Conservation (phyloP, 2,888 invertebrate species). For the Troides oblongomaculatus region DNA sequence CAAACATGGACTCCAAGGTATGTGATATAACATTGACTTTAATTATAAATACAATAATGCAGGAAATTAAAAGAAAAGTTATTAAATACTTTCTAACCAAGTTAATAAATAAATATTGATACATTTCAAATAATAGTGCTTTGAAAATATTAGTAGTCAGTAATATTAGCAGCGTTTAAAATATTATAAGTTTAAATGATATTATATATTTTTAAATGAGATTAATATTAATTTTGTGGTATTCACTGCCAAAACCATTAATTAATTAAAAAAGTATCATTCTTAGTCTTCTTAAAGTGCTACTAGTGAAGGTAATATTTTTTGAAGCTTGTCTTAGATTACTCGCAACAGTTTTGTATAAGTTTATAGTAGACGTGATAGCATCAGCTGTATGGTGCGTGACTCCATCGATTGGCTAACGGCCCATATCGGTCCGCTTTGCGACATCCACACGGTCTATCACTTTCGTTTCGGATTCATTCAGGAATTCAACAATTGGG, state of each 20-base stretch:
- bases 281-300: too few relatives aligned
- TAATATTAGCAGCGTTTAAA: too few relatives aligned
- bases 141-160: too few relatives aligned
- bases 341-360: conserved; percentile 14
- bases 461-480: conserved; percentile 43
- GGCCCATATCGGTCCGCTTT: conserved; percentile 56
- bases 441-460: conserved; percentile 47
- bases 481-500: conserved; percentile 16
- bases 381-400: conserved; percentile 31
- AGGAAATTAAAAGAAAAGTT: not conserved
- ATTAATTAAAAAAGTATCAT: too few relatives aligned
- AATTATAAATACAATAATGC: not conserved
- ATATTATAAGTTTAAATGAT: too few relatives aligned
- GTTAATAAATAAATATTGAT: not conserved
- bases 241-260: too few relatives aligned
- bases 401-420: conserved; percentile 51
- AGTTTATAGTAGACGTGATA: conserved; percentile 27
- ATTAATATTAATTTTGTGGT: too few relatives aligned
- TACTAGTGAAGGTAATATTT: not conserved
- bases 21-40: conserved; percentile 35
- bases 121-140: too few relatives aligned
- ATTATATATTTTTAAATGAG: too few relatives aligned
- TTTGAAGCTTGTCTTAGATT: not conserved
- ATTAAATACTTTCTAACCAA: not conserved
- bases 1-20: conserved; percentile 77